Percentiles rank a stretch among this genome's conserved stretches.
Evolutionary conservation across 2,797 vertebrate genomes (phyloP).

Genomic region (Tangara arthus): DNA sequence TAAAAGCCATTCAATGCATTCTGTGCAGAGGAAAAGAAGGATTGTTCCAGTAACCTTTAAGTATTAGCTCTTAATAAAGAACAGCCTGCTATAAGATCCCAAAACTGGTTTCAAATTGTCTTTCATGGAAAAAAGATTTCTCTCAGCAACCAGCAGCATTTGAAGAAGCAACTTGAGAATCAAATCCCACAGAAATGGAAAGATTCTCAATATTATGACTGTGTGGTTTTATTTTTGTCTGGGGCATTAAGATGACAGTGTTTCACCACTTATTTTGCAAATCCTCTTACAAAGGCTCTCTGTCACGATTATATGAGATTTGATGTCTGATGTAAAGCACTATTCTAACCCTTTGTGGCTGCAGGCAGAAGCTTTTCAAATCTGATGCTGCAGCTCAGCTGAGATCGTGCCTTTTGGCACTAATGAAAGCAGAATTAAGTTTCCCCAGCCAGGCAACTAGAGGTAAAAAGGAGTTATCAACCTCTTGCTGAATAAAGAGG

Average conservation of each 20-base stretch:
- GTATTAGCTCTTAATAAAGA: conserved; percentile 1
- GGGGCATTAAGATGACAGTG: conserved; percentile 8
- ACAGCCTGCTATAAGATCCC: neutral
- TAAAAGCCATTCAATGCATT: neutral
- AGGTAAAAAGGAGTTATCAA: neutral
- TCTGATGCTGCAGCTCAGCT: neutral
- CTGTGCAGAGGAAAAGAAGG: neutral
- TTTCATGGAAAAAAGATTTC: conserved; percentile 20
- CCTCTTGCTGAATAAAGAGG: neutral
- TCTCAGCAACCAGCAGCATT: neutral
- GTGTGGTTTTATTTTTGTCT: conserved; percentile 39
- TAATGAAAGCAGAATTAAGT: neutral
- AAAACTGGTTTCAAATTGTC: neutral
- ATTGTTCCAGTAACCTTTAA: neutral
- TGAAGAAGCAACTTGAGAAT: conserved; percentile 27
- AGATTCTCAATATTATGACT: conserved; percentile 39
- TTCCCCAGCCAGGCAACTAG: neutral
- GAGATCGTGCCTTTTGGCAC: neutral
- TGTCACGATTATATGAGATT: neutral
- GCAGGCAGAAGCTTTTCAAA: neutral
- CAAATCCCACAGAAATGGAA: conserved; percentile 43
- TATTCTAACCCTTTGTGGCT: neutral
- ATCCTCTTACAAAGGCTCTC: conserved; percentile 42
- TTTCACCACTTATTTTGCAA: conserved; percentile 40
- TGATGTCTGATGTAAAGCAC: conserved; percentile 13